Percentiles rank a stretch among this genome's conserved stretches.
phyloP scores from a whole-genome alignment of 2,797 vertebrate genomes.

The Enteromius radiatus region DNA sequence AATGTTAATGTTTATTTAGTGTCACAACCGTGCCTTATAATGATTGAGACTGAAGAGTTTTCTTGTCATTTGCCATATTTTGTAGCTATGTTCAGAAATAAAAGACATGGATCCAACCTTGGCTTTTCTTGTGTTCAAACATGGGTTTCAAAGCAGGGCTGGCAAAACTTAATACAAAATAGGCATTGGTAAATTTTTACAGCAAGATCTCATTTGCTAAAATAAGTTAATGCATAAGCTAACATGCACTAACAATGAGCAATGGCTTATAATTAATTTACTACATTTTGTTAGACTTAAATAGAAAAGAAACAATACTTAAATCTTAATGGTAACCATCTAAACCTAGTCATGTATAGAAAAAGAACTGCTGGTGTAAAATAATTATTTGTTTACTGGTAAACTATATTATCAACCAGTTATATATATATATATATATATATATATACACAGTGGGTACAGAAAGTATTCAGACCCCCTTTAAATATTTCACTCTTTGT shows the following conservation, averaged over 20 bases:
- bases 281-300: neutral
- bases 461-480: no score
- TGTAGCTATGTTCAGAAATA: conserved; percentile 16
- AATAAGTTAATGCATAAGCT: neutral
- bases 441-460: no score
- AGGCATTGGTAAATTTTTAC: neutral
- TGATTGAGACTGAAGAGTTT: conserved; percentile 9
- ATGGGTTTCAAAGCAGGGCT: neutral
- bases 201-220: neutral
- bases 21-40: neutral
- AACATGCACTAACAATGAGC: neutral
- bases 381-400: neutral
- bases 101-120: conserved; percentile 13
- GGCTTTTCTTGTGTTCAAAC: conserved; percentile 9
- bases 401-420: neutral
- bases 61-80: neutral
- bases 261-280: neutral
- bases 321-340: neutral
- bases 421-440: neutral
- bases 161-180: neutral
- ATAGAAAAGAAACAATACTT: neutral
- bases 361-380: neutral
- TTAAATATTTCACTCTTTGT: no score
- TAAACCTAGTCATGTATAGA: neutral
- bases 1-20: neutral